Percentiles rank a stretch among this genome's conserved stretches.
phyloP scores from a whole-genome alignment of 35 echinoderm and acorn worm species.

The Lytechinus pictus region DNA sequence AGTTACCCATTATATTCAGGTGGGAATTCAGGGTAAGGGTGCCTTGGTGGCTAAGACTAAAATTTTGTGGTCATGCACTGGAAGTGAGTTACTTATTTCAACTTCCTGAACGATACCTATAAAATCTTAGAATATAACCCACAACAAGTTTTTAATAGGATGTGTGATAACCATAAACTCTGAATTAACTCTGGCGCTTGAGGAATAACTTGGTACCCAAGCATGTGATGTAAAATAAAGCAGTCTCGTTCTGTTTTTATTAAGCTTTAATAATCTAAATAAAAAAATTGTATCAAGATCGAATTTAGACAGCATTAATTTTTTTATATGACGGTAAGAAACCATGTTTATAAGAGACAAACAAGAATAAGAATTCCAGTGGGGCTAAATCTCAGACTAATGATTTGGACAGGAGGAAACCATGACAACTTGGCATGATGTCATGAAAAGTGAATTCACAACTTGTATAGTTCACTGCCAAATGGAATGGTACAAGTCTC shows the following conservation, averaged over 20 bases:
- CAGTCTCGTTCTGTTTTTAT: background rate
- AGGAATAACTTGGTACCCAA: background rate
- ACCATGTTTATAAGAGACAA: background rate
- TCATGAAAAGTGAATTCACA: constrained; percentile 13
- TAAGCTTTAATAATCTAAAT: background rate
- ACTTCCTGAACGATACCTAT: background rate
- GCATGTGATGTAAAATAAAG: background rate
- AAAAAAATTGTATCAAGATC: background rate
- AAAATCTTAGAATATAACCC: background rate
- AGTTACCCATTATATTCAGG: background rate
- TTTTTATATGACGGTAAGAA: background rate
- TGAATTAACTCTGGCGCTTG: background rate
- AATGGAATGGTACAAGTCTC: constrained; percentile 11
- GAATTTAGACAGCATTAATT: background rate
- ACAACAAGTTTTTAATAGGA: background rate
- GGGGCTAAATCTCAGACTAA: background rate
- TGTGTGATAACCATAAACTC: background rate
- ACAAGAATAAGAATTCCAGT: background rate
- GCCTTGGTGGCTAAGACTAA: background rate
- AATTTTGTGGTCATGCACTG: background rate
- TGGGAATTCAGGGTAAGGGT: background rate
- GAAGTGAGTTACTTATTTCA: background rate
- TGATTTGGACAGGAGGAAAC: constrained; percentile 17
- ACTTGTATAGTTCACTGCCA: background rate
- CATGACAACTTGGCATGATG: constrained; percentile 10